Conservation (phyloP, 1,140 invertebrate species). For the Brachionus plicatilis region DNA sequence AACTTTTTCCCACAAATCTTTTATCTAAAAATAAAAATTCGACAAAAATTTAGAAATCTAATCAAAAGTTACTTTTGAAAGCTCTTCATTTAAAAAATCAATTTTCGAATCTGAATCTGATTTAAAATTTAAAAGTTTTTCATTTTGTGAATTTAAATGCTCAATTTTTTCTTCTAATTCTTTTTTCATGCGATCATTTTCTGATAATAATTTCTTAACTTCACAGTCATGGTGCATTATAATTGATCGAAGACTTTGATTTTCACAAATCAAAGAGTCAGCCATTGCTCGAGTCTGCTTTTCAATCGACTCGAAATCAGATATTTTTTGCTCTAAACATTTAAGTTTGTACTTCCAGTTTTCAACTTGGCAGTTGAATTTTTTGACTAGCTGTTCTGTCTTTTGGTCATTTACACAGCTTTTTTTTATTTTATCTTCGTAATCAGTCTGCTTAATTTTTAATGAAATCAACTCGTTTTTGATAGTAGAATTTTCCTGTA, state of each 20-base stretch:
- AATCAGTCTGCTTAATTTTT: background rate
- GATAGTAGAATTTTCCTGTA: background rate
- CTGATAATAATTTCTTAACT: background rate
- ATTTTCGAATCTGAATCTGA: background rate
- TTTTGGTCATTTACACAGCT: background rate
- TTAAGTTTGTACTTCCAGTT: slow-evolving; percentile 4
- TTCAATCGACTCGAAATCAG: background rate
- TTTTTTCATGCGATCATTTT: background rate
- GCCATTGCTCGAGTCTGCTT: background rate
- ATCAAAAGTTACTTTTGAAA: background rate
- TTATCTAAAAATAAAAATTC: background rate
- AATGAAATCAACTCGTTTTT: background rate
- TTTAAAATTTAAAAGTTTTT: background rate
- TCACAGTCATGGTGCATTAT: background rate
- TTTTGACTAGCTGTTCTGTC: background rate
- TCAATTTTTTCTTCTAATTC: background rate
- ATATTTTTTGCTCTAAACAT: background rate
- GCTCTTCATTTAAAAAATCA: background rate
- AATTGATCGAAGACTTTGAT: background rate
- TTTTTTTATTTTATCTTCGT: background rate
- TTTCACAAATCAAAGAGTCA: background rate
- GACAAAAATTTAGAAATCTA: background rate
- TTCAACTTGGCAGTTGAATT: background rate
- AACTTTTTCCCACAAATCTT: background rate
- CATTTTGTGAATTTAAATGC: background rate